Evolutionary conservation across 2,797 vertebrate genomes (phyloP), one percentile per base, ranked within the genome.

Genomic region (Lycodopsis pacificus): DNA sequence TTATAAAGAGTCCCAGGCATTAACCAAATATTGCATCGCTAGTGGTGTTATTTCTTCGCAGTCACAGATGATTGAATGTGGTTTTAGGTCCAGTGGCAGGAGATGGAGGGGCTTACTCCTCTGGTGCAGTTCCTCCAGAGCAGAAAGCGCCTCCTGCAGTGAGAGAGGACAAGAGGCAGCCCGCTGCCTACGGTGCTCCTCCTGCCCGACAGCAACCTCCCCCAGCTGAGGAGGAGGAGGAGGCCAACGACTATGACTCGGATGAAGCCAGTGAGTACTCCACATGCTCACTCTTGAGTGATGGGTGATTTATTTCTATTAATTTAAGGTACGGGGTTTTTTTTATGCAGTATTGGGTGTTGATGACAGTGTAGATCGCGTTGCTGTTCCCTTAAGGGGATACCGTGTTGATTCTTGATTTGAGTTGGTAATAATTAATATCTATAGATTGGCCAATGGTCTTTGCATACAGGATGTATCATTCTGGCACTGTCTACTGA

Each of bases 171-270:
- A 92, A 94, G 73, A 95, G 95, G 77, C 95, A 96, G 69, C 88
- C 82, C 0, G 82, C 87, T 1, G 86, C 92, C 22, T 95, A 95
- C 56, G 65, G 48, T 25, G 92, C 95, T 73, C 92, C 92, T 9
- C 83, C 93, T 0, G 81, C 88, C 0, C 83, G 95, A 2, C 75
- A 92, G 25, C 93, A 94, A 0, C 42, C 89, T 12, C 91, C 94
- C 0, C 88, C 92, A 0, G 90, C 93, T 61, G 96, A 96, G 20
- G 96, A 98, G 2, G 97, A 98, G 22, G 97, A 98, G 13, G 97
- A 97, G 0, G 95, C 95, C 87, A 98, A 99, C 80, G 97, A 97
- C 95, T 99, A 98, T 0, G 98, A 99, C 84, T 99, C 98, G 0
- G 98, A 99, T 74, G 98, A 99, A 96, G 95, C 97, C 88, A 99